Evolutionary conservation across 2,888 invertebrate genomes (phyloP), one percentile per base, ranked within the genome.

Genomic region (Portevinia maculata): DNA sequence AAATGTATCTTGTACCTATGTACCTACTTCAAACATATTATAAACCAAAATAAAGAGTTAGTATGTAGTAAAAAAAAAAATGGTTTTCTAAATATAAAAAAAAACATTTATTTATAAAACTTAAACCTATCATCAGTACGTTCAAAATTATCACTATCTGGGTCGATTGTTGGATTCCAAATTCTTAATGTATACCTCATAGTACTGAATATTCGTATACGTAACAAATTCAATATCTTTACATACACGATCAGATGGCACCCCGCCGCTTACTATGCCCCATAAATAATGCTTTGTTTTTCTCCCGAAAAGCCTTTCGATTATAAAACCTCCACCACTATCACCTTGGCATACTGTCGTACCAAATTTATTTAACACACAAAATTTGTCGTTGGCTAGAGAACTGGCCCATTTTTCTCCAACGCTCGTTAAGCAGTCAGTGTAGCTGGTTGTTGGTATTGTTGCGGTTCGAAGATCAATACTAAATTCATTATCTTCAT

Each of bases 341-440:
- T 88, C 87, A 13, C 88, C 88, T 13, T 84, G 48, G 37, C 88
- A 88, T 0, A 86, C 79, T 3, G 75, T 50, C 7, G 48, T 76
- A 24, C 85, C 86, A 28, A 81, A 64, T 3, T 73, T 48, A 48
- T 84, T 86, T 1, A 86, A 84, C 28, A 88, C 87, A 85, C 90
- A 90, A 79, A 90, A 89, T 85, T 90, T 90, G 85, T 90, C 89
- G 15, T 69, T 50, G 0, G 88, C 86, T 3, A 88, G 59, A 24
- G 84, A 75, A 9, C 52, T 75, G 11, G 84, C 69, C 50, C 83
- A 84, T 19, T 55, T 57, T 1, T 50, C 6, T n/a, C 85, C 30
- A 8, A 85, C 79, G 57, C 41, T 13, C 0, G 62, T 55, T 19
- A 39, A 55, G 60, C 88, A 88, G 2, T 84, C 62, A 0, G 73